Base-by-base conservation (phyloP, 2,797 vertebrate species). In the Epinephelus awoara region DNA sequence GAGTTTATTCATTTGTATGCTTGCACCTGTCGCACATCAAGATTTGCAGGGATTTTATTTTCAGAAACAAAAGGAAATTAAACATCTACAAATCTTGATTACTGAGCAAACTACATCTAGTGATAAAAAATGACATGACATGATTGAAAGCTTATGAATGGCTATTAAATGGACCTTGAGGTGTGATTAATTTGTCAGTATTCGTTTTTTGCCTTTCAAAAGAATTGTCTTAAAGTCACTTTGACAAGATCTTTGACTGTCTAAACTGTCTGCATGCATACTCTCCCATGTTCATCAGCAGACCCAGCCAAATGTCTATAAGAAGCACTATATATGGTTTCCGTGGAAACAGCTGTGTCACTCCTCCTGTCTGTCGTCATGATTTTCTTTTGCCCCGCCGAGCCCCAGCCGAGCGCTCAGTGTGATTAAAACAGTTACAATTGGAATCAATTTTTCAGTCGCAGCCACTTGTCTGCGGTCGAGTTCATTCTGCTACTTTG, bases 401-500 rank as follows among this genome's bases (percentile, higher is more conserved):
- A 69, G 81, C 67, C 73, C 23, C 85, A 29, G 67, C 66, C 27
- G 68, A 82, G 80, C 15, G 12, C 67, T 73, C 55, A 2, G 50
- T 56, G 58, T 75, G 89, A 92, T 90, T 91, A 89, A 87, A 91
- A 82, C 79, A 18, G 38, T 70, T 67, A 72, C 76, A 80, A 77
- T 78, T 55, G 64, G 77, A 91, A 80, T 87, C 77, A 63, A 87
- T 90, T 88, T 88, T 83, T 90, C 85, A 87, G 82, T 76, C 11
- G 8, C 61, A 72, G 87, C 80, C 85, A 17, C 82, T 90, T 46
- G 80, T 89, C 79, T 76, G 47, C 14, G 56, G 65, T 63, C 25
- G 51, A 75, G 65, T 85, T 88, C 68, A 79, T 84, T 81, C 75
- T 10, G 8, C 79, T 25, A 34, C 76, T 78, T 78, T 85, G 81